Percentiles rank a stretch among this genome's conserved stretches.
Conservation (phyloP, 2,113 vertebrate genomes). For the Pollimyrus isidori region DNA sequence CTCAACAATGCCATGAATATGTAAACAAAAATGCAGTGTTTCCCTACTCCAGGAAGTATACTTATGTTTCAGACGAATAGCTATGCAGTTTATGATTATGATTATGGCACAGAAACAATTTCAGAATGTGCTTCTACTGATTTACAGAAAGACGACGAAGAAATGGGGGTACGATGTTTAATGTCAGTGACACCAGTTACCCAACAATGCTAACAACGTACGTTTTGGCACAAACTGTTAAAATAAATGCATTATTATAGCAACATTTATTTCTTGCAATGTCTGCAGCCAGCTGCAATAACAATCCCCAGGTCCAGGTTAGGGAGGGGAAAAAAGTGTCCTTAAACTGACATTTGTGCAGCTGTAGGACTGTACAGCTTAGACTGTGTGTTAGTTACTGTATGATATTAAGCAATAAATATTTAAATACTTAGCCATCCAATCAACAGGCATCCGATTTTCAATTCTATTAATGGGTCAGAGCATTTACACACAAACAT, state of each 20-base stretch:
- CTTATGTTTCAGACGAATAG: neutral
- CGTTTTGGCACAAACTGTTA: constrained; percentile 33
- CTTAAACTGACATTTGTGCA: neutral
- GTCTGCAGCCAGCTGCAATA: constrained; percentile 40
- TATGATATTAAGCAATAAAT: neutral
- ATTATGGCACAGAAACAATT: neutral
- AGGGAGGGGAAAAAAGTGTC: neutral
- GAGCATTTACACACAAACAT: neutral
- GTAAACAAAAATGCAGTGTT: neutral
- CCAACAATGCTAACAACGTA: constrained; percentile 6
- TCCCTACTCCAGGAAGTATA: neutral
- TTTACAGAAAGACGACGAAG: neutral
- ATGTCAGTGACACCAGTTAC: neutral
- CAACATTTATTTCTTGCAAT: constrained; percentile 19
- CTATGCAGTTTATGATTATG: neutral
- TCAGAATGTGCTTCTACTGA: neutral
- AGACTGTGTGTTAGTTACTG: neutral
- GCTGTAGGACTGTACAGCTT: neutral
- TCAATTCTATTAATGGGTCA: neutral
- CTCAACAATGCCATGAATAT: neutral
- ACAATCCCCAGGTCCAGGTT: neutral
- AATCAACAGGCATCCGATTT: neutral
- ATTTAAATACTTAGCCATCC: neutral
- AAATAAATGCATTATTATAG: neutral
- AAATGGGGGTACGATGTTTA: neutral